A percentile compares a stretch with the other conserved stretches of the same genome.
Evolutionary conservation across 2,113 vertebrate genomes (phyloP).

Genomic region (Tichodroma muraria): DNA sequence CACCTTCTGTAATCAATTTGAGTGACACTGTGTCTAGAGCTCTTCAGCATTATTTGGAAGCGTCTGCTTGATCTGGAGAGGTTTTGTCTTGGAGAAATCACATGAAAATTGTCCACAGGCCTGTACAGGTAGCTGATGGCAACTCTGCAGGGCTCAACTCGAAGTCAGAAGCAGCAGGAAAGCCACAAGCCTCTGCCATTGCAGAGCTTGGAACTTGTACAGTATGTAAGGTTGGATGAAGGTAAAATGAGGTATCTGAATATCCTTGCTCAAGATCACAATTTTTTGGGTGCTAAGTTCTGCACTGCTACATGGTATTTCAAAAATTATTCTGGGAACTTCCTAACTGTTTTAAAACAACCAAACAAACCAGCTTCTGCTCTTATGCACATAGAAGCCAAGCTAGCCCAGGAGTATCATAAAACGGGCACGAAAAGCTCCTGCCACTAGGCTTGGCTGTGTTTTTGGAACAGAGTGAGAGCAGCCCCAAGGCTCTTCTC

Average conservation of each 20-base stretch:
- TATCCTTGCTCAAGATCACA: not conserved
- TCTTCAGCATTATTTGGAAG: not conserved
- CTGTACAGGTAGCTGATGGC: not conserved
- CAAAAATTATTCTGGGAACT: not conserved
- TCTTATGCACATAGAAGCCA: not conserved
- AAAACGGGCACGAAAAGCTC: not conserved
- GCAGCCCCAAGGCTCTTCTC: not conserved
- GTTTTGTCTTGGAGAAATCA: not conserved
- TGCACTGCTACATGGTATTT: not conserved
- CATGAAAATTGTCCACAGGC: not conserved
- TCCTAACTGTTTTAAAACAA: not conserved
- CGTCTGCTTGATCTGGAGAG: not conserved
- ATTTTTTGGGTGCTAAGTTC: not conserved
- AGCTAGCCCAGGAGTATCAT: not conserved
- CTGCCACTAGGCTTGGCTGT: not conserved
- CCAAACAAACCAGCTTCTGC: not conserved
- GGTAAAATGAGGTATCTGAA: not conserved
- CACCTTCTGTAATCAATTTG: not conserved
- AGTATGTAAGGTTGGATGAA: not conserved
- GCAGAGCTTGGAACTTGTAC: not conserved
- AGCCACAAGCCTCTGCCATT: not conserved
- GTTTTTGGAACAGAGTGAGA: not conserved
- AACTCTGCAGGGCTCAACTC: not conserved
- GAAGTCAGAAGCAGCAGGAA: not conserved
- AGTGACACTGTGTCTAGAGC: not conserved